A percentile compares a stretch with the other conserved stretches of the same genome.
Conservation (phyloP, 2,113 vertebrate genomes). For the Hyla sarda region DNA sequence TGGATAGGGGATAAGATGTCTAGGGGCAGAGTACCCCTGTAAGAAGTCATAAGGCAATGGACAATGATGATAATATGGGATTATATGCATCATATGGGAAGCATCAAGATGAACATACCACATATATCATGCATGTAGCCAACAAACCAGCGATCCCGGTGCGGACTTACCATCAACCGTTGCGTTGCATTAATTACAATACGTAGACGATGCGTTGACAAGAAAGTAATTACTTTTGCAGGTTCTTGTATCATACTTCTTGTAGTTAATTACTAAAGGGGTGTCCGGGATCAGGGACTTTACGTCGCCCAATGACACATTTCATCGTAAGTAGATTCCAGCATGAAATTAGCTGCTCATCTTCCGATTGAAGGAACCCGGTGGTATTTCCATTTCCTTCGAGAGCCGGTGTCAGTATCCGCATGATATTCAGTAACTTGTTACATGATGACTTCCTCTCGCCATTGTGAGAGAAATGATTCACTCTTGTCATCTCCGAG, state of each 20-base stretch:
- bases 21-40: too few species aligned
- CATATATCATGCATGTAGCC: background rate
- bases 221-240: background rate
- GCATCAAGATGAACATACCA: background rate
- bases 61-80: background rate
- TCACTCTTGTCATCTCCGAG: conserved; percentile 51
- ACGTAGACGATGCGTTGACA: background rate
- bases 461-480: conserved; percentile 50
- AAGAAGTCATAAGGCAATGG: background rate
- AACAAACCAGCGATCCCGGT: background rate
- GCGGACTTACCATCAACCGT: background rate
- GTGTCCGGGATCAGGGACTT: background rate
- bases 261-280: background rate
- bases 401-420: conserved; percentile 9
- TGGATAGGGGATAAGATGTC: too few species aligned
- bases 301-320: conserved; percentile 4
- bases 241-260: background rate
- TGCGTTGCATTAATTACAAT: background rate
- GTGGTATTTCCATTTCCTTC: conserved; percentile 3
- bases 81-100: background rate
- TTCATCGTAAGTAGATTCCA: conserved; percentile 11
- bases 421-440: conserved; percentile 37
- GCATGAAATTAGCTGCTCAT: background rate
- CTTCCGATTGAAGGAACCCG: background rate
- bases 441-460: conserved; percentile 56